Percentiles rank a stretch among this genome's conserved stretches.
phyloP scores from a whole-genome alignment of 2,888 invertebrate genomes.

The Stegana nigrithorax region DNA sequence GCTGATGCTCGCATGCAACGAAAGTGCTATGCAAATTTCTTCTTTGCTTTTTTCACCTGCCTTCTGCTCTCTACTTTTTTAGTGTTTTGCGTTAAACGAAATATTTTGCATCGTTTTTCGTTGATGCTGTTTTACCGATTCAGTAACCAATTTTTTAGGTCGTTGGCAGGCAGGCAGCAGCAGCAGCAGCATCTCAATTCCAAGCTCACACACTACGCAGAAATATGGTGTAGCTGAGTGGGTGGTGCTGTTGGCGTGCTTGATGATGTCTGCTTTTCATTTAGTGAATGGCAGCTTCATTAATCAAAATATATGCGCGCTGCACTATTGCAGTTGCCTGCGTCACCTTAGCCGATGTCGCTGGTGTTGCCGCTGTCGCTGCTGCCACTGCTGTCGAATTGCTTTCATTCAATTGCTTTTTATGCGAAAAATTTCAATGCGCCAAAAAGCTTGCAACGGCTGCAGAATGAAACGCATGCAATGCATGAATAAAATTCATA shows the following conservation, averaged over 20 bases:
- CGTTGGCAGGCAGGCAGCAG: too few species aligned
- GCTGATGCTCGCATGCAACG: neutral
- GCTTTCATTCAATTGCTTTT: constrained; percentile 13
- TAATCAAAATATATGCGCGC: constrained; percentile 42
- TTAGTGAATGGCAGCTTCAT: constrained; percentile 58
- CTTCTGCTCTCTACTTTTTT: too few species aligned
- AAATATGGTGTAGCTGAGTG: too few species aligned
- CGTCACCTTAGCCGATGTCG: neutral
- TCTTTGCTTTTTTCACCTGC: too few species aligned
- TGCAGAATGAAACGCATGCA: neutral
- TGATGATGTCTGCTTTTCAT: constrained; percentile 19
- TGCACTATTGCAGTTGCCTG: neutral
- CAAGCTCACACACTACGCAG: too few species aligned
- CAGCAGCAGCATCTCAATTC: too few species aligned
- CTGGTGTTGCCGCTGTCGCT: neutral
- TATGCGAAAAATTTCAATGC: constrained; percentile 6
- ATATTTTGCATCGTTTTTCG: constrained; percentile 15
- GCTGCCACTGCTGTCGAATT: neutral
- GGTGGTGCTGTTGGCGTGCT: neutral
- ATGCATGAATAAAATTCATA: constrained; percentile 6
- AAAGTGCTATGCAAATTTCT: constrained; percentile 19
- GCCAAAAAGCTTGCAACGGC: neutral
- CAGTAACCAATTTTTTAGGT: constrained; percentile 5
- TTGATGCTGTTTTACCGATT: constrained; percentile 13
- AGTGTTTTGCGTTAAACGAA: too few species aligned